Evolutionary conservation across 2,888 invertebrate species (phyloP).

Genomic region (Phaonia tiefii): DNA sequence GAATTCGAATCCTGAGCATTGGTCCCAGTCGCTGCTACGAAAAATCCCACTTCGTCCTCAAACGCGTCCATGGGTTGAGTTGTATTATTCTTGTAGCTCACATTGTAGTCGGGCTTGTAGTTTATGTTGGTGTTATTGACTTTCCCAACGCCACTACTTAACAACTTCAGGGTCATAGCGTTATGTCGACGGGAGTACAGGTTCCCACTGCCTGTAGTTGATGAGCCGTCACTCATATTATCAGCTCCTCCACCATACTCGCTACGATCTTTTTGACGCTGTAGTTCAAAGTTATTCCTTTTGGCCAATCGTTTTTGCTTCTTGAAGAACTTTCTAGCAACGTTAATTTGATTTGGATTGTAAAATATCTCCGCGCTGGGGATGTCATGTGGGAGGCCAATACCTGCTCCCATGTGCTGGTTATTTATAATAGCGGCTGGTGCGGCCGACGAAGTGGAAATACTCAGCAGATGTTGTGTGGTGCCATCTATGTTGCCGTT

Average conservation of each 20-base stretch:
- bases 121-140: constrained; percentile 91
- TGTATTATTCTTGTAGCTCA: constrained; percentile 36
- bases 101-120: constrained; percentile 74
- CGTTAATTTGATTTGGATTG: constrained; percentile 95
- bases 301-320: constrained; percentile 89
- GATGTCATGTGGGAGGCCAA: constrained; percentile 72
- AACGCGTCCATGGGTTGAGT: constrained; percentile 46
- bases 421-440: constrained; percentile 72
- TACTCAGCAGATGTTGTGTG: constrained; percentile 72
- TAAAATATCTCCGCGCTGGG: constrained; percentile 91
- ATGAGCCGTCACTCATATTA: constrained; percentile 83
- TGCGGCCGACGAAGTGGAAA: constrained; percentile 51
- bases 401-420: constrained; percentile 68
- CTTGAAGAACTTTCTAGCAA: constrained; percentile 95
- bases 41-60: constrained; percentile 53
- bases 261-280: constrained; percentile 82
- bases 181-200: constrained; percentile 76
- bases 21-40: constrained; percentile 12
- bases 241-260: constrained; percentile 74
- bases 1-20: constrained; percentile 40
- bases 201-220: constrained; percentile 81
- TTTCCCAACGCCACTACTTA: constrained; percentile 88
- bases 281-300: constrained; percentile 86
- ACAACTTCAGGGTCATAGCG: constrained; percentile 76
- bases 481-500: constrained; percentile 78